A percentile compares a stretch with the other conserved stretches of the same genome.
phyloP scores from a whole-genome alignment of 2,888 invertebrate genomes.

The Caenorhabditis parvicauda region DNA sequence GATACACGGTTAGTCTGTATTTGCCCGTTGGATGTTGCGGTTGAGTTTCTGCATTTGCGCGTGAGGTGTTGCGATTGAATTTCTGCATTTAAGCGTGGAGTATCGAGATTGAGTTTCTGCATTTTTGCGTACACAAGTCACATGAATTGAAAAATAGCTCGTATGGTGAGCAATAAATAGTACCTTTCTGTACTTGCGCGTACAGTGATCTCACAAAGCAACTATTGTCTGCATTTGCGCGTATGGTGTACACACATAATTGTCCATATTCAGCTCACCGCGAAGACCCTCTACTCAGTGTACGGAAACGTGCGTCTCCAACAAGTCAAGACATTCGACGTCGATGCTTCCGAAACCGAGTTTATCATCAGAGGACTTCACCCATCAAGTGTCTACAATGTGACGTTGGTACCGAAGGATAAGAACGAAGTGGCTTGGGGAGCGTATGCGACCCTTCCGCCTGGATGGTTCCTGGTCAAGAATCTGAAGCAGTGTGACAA shows the following conservation, averaged over 20 bases:
- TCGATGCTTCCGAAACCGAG: slow-evolving; percentile 52
- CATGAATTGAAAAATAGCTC: too few species aligned
- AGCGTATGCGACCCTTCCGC: slow-evolving; percentile 61
- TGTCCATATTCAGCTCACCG: slow-evolving; percentile 52
- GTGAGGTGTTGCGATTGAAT: too few species aligned
- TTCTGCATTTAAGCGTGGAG: too few species aligned
- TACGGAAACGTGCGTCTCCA: slow-evolving; percentile 46
- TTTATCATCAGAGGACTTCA: slow-evolving; percentile 55
- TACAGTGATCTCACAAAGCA: too few species aligned
- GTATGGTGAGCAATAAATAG: too few species aligned
- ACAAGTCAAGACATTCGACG: slow-evolving; percentile 52
- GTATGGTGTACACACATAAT: too few species aligned
- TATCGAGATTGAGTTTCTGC: too few species aligned
- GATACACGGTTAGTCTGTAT: slow-evolving; percentile 51
- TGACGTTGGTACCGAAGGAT: slow-evolving; percentile 54
- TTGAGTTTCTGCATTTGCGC: too few species aligned
- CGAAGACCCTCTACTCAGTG: slow-evolving; percentile 55
- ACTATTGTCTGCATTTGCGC: too few species aligned
- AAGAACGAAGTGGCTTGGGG: slow-evolving; percentile 60
- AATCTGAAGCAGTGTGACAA: slow-evolving; percentile 60
- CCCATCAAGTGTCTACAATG: slow-evolving; percentile 62
- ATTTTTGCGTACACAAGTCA: too few species aligned
- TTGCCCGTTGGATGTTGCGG: too few species aligned
- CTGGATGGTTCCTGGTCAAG: slow-evolving; percentile 60
- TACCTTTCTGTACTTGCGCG: too few species aligned